These are phyloP conservation scores for Caenorhabditis plicata DNA, from an alignment of 2,888 invertebrate genomes.

Conservation along the genomic window DNA sequence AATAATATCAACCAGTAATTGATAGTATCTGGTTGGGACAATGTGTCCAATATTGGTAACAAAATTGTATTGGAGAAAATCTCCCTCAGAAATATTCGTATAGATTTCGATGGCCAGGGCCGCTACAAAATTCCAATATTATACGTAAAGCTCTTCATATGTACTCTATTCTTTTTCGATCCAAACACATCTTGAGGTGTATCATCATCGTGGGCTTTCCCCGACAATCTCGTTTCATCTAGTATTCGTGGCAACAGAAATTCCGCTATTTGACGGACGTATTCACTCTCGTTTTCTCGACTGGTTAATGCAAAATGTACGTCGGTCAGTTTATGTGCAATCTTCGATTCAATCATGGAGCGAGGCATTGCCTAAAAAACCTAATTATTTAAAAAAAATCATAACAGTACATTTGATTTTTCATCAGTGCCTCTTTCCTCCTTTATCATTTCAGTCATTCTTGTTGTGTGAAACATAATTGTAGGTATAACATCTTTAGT, in stretches of 20 bases:
- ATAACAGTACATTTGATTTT: background rate
- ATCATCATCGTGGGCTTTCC: constrained; percentile 50
- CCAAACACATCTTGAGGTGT: constrained; percentile 25
- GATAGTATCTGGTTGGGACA: constrained; percentile 62
- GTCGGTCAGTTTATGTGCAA: constrained; percentile 43
- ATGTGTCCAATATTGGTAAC: constrained; percentile 55
- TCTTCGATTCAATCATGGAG: constrained; percentile 42
- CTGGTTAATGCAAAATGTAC: constrained; percentile 52
- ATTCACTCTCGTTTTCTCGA: constrained; percentile 48
- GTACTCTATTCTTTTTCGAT: constrained; percentile 15
- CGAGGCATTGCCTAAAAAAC: constrained; percentile 17
- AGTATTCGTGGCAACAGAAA: constrained; percentile 50
- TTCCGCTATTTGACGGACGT: constrained; percentile 57
- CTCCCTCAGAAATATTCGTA: constrained; percentile 59
- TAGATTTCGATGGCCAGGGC: constrained; percentile 57
- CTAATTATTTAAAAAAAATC: constrained; percentile 3
- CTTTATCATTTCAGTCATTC: constrained; percentile 19
- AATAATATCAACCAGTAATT: constrained; percentile 54
- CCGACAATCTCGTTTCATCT: constrained; percentile 56
- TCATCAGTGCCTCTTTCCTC: background rate
- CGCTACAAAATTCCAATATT: too few species aligned
- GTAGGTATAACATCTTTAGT: constrained; percentile 47
- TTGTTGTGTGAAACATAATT: constrained; percentile 44
- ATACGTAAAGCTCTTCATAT: too few species aligned
- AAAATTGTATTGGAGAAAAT: constrained; percentile 55